Conservation (phyloP, 2,797 vertebrate genomes). For the Cossypha dichroa region DNA sequence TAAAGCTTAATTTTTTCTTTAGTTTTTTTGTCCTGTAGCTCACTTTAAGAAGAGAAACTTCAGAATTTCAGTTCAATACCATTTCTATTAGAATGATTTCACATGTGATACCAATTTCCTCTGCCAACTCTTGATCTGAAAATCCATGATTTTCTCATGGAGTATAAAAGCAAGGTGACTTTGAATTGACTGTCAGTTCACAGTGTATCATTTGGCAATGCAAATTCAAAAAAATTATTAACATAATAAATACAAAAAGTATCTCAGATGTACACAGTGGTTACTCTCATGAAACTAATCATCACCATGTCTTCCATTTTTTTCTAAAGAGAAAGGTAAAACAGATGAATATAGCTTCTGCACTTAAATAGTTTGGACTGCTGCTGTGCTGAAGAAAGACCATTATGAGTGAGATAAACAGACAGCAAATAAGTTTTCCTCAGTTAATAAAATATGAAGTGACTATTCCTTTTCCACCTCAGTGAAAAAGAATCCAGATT, state of each 20-base stretch:
- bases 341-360: background rate
- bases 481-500: background rate
- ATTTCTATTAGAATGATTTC: background rate
- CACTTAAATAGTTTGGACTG: background rate
- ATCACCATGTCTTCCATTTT: background rate
- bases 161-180: background rate
- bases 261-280: background rate
- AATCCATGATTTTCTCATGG: background rate
- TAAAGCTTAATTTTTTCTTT: background rate
- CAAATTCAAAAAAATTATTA: background rate
- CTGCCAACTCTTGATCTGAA: background rate
- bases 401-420: background rate
- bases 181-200: background rate
- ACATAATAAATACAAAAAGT: background rate
- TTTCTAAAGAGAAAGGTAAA: background rate
- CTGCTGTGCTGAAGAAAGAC: background rate
- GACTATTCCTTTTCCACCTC: background rate
- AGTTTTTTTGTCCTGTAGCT: background rate
- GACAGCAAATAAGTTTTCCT: background rate
- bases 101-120: accelerated
- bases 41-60: background rate
- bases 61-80: background rate
- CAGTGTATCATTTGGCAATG: background rate
- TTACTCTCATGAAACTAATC: background rate
- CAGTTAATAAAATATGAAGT: background rate